Conservation (phyloP, 2,113 vertebrate species). For the Abramis brama region DNA sequence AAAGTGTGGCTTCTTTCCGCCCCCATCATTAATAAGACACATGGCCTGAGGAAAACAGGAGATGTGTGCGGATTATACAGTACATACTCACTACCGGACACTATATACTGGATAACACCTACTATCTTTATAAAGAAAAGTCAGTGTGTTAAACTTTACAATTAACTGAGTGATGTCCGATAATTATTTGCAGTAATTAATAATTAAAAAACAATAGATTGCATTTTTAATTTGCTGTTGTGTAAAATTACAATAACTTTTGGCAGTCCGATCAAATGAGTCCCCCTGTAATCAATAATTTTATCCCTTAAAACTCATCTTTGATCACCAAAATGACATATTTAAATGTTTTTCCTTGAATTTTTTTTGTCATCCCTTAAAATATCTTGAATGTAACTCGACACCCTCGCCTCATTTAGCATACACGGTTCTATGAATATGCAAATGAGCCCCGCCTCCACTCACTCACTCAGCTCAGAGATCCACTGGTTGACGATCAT, state of each 20-base stretch:
- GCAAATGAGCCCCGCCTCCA: too few relatives aligned
- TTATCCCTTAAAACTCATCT: too few relatives aligned
- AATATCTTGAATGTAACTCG: too few relatives aligned
- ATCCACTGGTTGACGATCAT: too few relatives aligned
- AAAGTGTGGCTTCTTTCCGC: conserved; percentile 50
- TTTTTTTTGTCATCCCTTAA: too few relatives aligned
- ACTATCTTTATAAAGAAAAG: background rate
- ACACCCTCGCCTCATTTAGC: too few relatives aligned
- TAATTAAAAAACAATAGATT: background rate
- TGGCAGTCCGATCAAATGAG: background rate
- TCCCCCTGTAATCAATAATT: too few relatives aligned
- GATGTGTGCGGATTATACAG: conserved; percentile 3
- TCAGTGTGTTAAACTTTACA: background rate
- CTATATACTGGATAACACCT: background rate
- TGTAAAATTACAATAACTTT: background rate
- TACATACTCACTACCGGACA: background rate
- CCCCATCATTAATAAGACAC: conserved; percentile 58
- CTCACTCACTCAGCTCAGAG: too few relatives aligned
- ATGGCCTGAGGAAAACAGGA: conserved; percentile 47
- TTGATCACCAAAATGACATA: too few relatives aligned
- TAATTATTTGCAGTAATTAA: background rate
- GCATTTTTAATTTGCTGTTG: background rate
- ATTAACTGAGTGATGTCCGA: background rate
- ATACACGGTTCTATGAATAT: too few relatives aligned
- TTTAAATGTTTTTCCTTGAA: too few relatives aligned